Conservation (phyloP, 2,113 vertebrate species). For the Microcebus lehilahytsara region DNA sequence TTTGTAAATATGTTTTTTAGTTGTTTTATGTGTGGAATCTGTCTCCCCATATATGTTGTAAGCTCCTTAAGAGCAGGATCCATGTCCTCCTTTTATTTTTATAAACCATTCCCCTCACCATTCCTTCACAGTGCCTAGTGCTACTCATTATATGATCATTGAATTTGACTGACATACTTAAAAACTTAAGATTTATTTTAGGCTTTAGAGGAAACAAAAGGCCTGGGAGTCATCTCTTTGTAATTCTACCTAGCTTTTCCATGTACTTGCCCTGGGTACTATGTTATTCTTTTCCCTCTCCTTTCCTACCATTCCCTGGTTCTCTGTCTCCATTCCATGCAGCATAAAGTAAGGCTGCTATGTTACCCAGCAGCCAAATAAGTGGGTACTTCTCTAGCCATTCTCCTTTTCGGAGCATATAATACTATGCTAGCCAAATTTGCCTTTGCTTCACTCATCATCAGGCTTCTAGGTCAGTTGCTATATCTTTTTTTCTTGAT, state of each 20-base stretch:
- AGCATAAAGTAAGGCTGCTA: not conserved
- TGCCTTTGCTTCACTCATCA: not conserved
- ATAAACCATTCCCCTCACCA: not conserved
- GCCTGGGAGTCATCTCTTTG: conserved; percentile 27
- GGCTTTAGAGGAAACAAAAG: conserved; percentile 55
- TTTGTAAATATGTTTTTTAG: conserved; percentile 63
- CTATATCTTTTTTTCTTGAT: conserved; percentile 39
- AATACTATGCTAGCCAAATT: not conserved
- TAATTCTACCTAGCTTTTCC: not conserved
- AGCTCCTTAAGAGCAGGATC: conserved; percentile 58
- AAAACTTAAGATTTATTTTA: conserved; percentile 49
- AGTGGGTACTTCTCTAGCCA: not conserved
- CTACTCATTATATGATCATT: conserved; percentile 12
- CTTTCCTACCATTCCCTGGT: not conserved
- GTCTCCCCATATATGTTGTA: conserved; percentile 50
- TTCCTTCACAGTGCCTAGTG: conserved; percentile 27
- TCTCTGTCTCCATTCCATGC: not conserved
- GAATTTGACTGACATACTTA: conserved; percentile 48
- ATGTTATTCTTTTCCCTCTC: not conserved
- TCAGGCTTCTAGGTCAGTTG: conserved; percentile 5
- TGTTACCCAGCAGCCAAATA: not conserved
- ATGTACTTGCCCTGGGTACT: not conserved
- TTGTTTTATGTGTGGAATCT: conserved; percentile 12
- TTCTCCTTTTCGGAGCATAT: conserved; percentile 18
- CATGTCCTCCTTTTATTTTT: conserved; percentile 36